Conservation (phyloP, 2,113 vertebrate species). For the Albula goreensis region DNA sequence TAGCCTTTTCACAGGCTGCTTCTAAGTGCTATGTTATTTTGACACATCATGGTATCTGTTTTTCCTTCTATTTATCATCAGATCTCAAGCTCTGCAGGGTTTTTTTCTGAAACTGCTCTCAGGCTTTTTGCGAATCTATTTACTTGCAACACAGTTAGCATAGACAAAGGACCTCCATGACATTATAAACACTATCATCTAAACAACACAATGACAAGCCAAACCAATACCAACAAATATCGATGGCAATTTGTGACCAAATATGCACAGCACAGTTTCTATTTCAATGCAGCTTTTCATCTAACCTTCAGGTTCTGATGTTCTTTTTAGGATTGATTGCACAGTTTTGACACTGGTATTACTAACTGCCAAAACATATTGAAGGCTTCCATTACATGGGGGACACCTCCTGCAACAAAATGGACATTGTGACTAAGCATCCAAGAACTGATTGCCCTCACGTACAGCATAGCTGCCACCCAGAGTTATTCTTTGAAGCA, state of each 20-base stretch:
- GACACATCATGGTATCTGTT: not conserved
- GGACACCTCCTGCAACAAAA: not conserved
- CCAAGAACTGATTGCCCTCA: not conserved
- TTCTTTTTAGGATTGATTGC: not conserved
- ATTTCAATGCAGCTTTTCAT: not conserved
- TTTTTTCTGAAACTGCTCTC: too few relatives aligned
- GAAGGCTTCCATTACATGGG: not conserved
- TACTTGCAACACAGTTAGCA: not conserved
- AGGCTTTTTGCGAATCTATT: not conserved
- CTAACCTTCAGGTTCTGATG: not conserved
- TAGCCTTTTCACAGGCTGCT: too few relatives aligned
- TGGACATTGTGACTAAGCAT: not conserved
- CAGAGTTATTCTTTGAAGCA: not conserved
- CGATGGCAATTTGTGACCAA: not conserved
- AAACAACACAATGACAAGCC: not conserved
- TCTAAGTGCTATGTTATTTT: too few relatives aligned
- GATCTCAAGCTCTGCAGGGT: too few relatives aligned
- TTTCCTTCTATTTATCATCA: not conserved
- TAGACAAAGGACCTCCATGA: not conserved
- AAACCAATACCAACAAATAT: not conserved
- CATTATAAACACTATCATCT: not conserved
- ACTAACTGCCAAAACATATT: not conserved
- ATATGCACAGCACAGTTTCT: not conserved
- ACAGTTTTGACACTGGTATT: not conserved
- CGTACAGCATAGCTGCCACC: not conserved